These are phyloP conservation scores for Ophonus ardosiacus DNA, from an alignment of 2,888 invertebrate genomes.

Conservation along the genomic window DNA sequence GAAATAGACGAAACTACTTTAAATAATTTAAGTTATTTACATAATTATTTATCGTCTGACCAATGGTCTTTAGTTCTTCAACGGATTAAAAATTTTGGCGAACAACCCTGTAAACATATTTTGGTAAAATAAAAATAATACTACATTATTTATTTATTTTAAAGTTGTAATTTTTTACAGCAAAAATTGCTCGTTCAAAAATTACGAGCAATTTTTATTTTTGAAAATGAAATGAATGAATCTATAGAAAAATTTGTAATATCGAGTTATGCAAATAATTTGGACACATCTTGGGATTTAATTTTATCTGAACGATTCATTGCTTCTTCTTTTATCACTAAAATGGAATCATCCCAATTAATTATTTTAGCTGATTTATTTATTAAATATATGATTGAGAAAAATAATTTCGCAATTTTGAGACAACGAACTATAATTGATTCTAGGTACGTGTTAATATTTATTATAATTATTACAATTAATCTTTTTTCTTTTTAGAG, in stretches of 20 bases:
- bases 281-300: slow-evolving; percentile 70
- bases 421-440: slow-evolving; percentile 47
- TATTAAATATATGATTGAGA: slow-evolving; percentile 63
- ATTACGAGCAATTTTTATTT: slow-evolving; percentile 70
- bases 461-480: neutral
- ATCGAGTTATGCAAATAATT: slow-evolving; percentile 68
- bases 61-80: slow-evolving; percentile 74
- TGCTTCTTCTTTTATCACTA: slow-evolving; percentile 69
- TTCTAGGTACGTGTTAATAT: slow-evolving; percentile 38
- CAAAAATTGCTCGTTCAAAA: slow-evolving; percentile 73
- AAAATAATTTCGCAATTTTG: slow-evolving; percentile 43
- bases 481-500: slow-evolving; percentile 44
- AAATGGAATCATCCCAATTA: slow-evolving; percentile 68
- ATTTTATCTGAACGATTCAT: slow-evolving; percentile 71
- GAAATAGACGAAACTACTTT: slow-evolving; percentile 69
- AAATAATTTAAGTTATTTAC: slow-evolving; percentile 72
- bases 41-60: slow-evolving; percentile 72
- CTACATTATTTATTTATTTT: neutral
- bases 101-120: slow-evolving; percentile 71
- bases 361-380: slow-evolving; percentile 65
- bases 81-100: slow-evolving; percentile 74
- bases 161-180: slow-evolving; percentile 67
- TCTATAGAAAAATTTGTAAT: slow-evolving; percentile 69
- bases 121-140: slow-evolving; percentile 67
- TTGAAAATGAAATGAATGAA: slow-evolving; percentile 70